Base-by-base conservation (phyloP, 2,797 vertebrate species). In the Rhinella marina region DNA sequence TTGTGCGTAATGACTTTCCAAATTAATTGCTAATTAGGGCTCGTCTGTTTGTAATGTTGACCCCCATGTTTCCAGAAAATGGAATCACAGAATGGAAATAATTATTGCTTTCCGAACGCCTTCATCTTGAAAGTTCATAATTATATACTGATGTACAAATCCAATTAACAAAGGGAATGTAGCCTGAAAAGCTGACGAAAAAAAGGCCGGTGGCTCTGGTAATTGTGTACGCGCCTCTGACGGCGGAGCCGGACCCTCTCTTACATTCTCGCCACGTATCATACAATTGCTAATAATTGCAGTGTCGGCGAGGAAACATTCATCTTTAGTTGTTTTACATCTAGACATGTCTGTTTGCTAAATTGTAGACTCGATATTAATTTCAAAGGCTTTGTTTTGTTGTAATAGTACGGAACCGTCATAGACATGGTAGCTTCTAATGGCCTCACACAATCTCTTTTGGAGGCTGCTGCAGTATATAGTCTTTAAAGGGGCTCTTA, bases 1-100 rank as follows among this genome's bases (percentile, higher is more conserved):
- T 80, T 68, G 27, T n/a, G 25, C 25, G 29, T 41, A 80, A 59
- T 76, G 86, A 83, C 86, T 25, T 48, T 9, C 72, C 73, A 77
- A 88, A 85, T 78, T 85, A 88, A 88, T 88, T 77, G 84, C 88
- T 88, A 85, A 86, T 85, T 87, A 81, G 81, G 54, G 75, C 75
- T 86, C 32, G 66, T 79, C 83, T 84, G 81, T 85, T 52, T 84
- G 84, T 50, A 86, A 77, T 66, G 72, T 21, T 89, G 52, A 81
- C 66, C 50, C n/a, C 72, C 13, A 19, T 85, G 86, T 86, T 80
- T 85, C 41, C 78, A 76, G 29, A 81, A 86, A 87, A 82, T 75
- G 79, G 68, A 88, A 86, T 84, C 62, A 83, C 56, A 90, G 75
- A 32, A 21, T 73, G 25, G 54, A 84, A 87, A 87, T 79, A 86